Conservation (phyloP, 2,113 vertebrate genomes). For the Rallus limicola region DNA sequence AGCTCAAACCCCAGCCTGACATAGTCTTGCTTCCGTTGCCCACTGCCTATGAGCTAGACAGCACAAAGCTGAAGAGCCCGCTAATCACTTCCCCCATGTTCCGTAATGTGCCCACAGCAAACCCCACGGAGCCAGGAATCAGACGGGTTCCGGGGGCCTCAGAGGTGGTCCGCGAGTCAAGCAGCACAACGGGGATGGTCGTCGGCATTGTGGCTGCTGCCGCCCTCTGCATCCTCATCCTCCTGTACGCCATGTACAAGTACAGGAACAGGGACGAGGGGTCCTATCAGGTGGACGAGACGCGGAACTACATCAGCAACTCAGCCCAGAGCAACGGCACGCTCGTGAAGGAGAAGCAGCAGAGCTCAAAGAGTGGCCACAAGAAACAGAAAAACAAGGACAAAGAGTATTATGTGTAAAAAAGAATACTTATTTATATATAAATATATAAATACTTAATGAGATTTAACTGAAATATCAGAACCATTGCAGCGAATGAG, state of each 20-base stretch:
- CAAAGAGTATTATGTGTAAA: constrained; percentile 99
- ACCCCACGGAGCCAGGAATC: constrained; percentile 98
- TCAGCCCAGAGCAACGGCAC: constrained; percentile 98
- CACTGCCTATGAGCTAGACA: constrained; percentile 99
- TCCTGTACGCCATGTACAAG: constrained; percentile 99
- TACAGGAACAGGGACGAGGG: constrained; percentile 99
- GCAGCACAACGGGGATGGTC: constrained; percentile 99
- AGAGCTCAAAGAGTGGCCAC: constrained; percentile 92
- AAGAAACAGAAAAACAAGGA: constrained; percentile 99
- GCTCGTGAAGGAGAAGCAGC: constrained; percentile 96
- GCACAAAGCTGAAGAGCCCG: constrained; percentile 96
- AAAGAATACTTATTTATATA: constrained; percentile 72
- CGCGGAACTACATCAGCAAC: constrained; percentile 99
- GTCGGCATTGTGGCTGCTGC: constrained; percentile 99
- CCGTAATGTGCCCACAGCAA: constrained; percentile 99
- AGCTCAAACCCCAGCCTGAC: constrained; percentile 97
- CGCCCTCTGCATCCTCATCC: constrained; percentile 99
- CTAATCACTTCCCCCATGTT: constrained; percentile 99
- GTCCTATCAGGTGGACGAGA: constrained; percentile 99
- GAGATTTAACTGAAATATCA: constrained; percentile 64
- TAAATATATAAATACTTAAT: constrained; percentile 71
- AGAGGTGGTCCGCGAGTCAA: constrained; percentile 99
- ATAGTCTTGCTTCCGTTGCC: constrained; percentile 98
- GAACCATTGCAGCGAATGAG: constrained; percentile 75
- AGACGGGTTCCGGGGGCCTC: constrained; percentile 98